phyloP scores from a whole-genome alignment of 1,140 invertebrate genomes.

The Lepidurus apus region DNA sequence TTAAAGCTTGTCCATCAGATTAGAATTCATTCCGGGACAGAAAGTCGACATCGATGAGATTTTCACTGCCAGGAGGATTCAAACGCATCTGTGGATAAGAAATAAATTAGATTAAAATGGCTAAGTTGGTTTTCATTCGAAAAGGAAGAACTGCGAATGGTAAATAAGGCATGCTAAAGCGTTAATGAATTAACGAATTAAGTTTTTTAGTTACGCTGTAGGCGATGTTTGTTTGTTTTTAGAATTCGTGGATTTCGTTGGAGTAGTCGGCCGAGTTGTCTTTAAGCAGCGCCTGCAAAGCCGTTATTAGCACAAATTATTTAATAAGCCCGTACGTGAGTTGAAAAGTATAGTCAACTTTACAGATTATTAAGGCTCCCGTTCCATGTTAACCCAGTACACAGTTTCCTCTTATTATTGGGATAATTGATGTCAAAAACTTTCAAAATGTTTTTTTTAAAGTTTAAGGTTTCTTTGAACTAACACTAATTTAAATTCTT shows the following conservation, averaged over 20 bases:
- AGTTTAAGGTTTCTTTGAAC: neutral
- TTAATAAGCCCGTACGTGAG: neutral
- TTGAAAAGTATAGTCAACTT: neutral
- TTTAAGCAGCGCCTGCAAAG: conserved; percentile 9
- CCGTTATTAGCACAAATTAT: neutral
- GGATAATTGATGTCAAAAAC: neutral
- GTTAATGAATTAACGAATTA: neutral
- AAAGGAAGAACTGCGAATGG: neutral
- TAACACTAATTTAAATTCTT: conserved; percentile 6
- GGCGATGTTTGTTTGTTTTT: conserved; percentile 3
- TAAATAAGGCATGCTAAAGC: neutral
- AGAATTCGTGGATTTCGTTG: conserved; percentile 19
- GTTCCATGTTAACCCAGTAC: too few species aligned
- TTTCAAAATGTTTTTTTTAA: neutral
- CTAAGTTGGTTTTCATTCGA: neutral
- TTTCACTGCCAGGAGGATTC: conserved; percentile 56
- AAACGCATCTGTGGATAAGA: conserved; percentile 53
- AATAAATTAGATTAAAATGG: neutral
- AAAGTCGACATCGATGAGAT: conserved; percentile 27
- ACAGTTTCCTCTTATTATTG: neutral
- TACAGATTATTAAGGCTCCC: too few species aligned
- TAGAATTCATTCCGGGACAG: neutral
- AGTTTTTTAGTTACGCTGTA: neutral
- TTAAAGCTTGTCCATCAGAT: neutral
- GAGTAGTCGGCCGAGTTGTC: neutral